Evolutionary conservation across 2,888 invertebrate species (phyloP), one percentile per base, ranked within the genome.

Genomic region (Andrena bucephala): DNA sequence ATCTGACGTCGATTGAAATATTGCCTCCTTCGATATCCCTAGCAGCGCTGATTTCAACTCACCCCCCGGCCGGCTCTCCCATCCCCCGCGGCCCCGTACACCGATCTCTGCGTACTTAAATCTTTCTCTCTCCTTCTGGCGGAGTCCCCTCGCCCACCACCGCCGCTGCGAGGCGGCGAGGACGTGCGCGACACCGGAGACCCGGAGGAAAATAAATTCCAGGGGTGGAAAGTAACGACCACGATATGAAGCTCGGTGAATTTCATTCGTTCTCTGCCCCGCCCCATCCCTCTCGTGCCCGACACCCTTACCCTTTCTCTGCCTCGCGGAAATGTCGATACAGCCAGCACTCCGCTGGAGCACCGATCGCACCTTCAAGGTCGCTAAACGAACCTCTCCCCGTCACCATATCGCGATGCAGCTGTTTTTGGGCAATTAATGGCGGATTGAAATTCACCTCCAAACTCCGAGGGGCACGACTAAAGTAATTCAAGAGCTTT

Each of bases 1-100:
- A 89, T 88, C 84, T 81, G 88, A 88, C 87, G 81, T 86, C 89
- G 87, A 88, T 87, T 89, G 87, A 88, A 88, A 87, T 88, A 88
- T 89, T 81, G 87, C 89, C 86, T 89, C 82, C 89, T 87, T 86
- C 88, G 89, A 87, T 86, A 86, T 89, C 89, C 87, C 87, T 77
- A 79, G 85, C 75, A 79, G 89, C 87, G 74, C 85, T 77, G 87
- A 88, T 87, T 86, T 81, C 68, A 77, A 65, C 75, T 73, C 80
- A 63, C 68, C 78, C 77, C 77, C 75, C 16, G 42, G 74, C 31
- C 85, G 57, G 66, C 36, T 54, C 72, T 54, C 54, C 16, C 33
- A 57, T 60, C 65, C n/a, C 20, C 70, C 27, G 42, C n/a, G 69
- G 8, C 60, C 42, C 29, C 16, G 63, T 60, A 29, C 33, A 36